phyloP scores from a whole-genome alignment of 2,113 vertebrate genomes.

The Pholis gunnellus region DNA sequence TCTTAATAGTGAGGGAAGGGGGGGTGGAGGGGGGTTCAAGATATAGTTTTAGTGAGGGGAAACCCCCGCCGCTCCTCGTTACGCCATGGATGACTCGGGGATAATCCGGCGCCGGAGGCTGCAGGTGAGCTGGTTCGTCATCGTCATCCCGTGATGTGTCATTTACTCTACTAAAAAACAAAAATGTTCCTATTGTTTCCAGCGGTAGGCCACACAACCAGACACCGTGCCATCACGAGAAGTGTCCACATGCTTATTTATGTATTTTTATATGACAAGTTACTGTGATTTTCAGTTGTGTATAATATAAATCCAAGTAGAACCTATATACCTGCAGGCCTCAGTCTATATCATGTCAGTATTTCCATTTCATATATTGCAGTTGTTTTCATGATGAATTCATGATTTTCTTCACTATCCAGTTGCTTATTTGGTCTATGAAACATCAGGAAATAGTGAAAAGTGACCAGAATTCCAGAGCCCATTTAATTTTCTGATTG shows the following conservation, averaged over 20 bases:
- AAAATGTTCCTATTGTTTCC: neutral
- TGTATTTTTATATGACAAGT: neutral
- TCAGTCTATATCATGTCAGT: neutral
- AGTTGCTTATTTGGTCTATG: neutral
- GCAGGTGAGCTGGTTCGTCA: conserved; percentile 79
- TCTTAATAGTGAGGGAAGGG: neutral
- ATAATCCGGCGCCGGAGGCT: conserved; percentile 85
- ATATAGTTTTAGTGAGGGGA: conserved; percentile 35
- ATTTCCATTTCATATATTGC: neutral
- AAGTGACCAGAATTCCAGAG: neutral
- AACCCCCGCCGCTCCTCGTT: conserved; percentile 22
- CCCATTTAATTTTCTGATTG: neutral
- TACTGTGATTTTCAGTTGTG: neutral
- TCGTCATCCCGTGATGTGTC: neutral
- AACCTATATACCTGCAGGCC: neutral
- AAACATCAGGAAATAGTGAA: neutral
- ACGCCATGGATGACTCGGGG: conserved; percentile 85
- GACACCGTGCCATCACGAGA: neutral
- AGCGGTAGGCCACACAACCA: neutral
- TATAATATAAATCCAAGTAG: neutral
- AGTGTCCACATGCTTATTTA: neutral
- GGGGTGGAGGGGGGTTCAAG: neutral
- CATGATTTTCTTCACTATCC: neutral
- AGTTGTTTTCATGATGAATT: neutral
- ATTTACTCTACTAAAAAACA: neutral